These are phyloP conservation scores for Drosophila bocqueti DNA, from an alignment of 1,140 invertebrate genomes.

Conservation along the genomic window DNA sequence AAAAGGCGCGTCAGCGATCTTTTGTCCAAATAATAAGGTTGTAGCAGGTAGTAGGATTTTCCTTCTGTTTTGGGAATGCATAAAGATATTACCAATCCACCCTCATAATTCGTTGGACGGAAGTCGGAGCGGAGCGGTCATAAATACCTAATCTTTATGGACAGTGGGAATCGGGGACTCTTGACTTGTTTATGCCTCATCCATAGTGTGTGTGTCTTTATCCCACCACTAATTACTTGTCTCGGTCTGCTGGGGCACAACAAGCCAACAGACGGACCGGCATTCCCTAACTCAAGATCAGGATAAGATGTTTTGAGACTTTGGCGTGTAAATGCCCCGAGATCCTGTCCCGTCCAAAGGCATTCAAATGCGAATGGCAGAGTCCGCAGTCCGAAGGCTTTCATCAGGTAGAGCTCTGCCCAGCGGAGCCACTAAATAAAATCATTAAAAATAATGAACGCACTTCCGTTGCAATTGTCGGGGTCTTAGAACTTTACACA, in stretches of 20 bases:
- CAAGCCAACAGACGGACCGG: background rate
- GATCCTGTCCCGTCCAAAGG: slow-evolving; percentile 35
- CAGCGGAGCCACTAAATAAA: slow-evolving; percentile 66
- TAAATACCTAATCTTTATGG: slow-evolving; percentile 54
- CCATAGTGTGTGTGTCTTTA: slow-evolving; percentile 15
- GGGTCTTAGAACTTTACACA: slow-evolving; percentile 78
- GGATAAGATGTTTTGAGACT: slow-evolving; percentile 33
- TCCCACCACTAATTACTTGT: slow-evolving; percentile 47
- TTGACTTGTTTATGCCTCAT: slow-evolving; percentile 50
- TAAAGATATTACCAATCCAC: slow-evolving; percentile 44
- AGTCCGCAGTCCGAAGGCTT: background rate
- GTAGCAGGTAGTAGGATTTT: slow-evolving; percentile 21
- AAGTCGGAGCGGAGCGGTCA: slow-evolving; percentile 34
- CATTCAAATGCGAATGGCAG: slow-evolving; percentile 41
- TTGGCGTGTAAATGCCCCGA: slow-evolving; percentile 30
- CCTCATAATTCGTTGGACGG: slow-evolving; percentile 46
- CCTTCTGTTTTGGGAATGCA: slow-evolving; percentile 26
- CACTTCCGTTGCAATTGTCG: slow-evolving; percentile 71
- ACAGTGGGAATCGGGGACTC: slow-evolving; percentile 46
- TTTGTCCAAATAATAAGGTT: slow-evolving; percentile 11
- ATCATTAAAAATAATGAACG: slow-evolving; percentile 84
- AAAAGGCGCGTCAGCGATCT: slow-evolving; percentile 1
- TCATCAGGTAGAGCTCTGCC: slow-evolving; percentile 25
- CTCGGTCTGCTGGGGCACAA: slow-evolving; percentile 27
- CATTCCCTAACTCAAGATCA: slow-evolving; percentile 44